A percentile compares a stretch with the other conserved stretches of the same genome.
These are phyloP conservation scores for Acanthococcus lagerstroemiae DNA, from an alignment of 2,888 invertebrate species.

Conservation along the genomic window DNA sequence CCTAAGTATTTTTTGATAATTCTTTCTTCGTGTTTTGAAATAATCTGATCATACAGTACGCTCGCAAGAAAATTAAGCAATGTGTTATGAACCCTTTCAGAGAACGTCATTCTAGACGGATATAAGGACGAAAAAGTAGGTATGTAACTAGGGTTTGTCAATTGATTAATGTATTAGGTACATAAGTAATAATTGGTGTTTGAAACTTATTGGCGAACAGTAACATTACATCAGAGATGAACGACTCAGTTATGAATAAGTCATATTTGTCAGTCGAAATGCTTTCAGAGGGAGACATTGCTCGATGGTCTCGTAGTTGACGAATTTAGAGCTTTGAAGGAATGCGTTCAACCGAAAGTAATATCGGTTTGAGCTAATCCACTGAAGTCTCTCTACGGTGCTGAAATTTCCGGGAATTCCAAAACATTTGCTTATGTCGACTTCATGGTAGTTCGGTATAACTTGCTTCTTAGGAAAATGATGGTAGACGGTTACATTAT, in stretches of 20 bases:
- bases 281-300: background rate
- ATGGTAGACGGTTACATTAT: constrained; percentile 26
- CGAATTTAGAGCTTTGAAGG: too few relatives aligned
- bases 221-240: constrained; percentile 20
- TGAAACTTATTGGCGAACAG: constrained; percentile 14
- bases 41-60: background rate
- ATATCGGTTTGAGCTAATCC: background rate
- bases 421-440: background rate
- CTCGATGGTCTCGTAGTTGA: background rate
- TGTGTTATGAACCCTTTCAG: constrained; percentile 2
- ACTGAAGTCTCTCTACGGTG: background rate
- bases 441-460: constrained; percentile 12
- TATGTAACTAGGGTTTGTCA: constrained; percentile 11
- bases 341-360: too few relatives aligned
- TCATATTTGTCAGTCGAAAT: constrained; percentile 23
- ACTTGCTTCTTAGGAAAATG: constrained; percentile 14
- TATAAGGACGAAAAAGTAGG: background rate
- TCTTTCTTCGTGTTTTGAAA: background rate
- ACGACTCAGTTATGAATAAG: constrained; percentile 26
- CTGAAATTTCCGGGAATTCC: background rate
- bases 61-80: background rate
- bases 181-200: constrained; percentile 14
- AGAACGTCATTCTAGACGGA: constrained; percentile 16
- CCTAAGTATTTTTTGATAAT: background rate
- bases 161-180: constrained; percentile 9